These are phyloP conservation scores for Euplagia quadripunctaria DNA, from an alignment of 2,888 invertebrate genomes.

Conservation along the genomic window DNA sequence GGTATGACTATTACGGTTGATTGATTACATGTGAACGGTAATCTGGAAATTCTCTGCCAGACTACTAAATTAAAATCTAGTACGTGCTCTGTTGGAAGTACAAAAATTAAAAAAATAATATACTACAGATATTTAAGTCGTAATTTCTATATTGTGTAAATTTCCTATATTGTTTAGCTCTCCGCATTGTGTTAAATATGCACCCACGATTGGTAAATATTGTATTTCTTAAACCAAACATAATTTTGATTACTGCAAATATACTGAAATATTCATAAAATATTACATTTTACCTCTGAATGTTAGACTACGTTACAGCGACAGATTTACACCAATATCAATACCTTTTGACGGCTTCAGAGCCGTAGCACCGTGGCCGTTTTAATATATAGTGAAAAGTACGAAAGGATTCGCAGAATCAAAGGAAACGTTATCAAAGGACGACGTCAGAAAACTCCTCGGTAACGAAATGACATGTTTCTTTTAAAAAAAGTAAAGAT, in stretches of 20 bases:
- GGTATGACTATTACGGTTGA: no score
- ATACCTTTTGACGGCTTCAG: conserved; percentile 42
- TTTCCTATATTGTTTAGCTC: no score
- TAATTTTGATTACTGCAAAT: not conserved
- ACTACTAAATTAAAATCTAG: no score
- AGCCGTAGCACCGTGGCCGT: conserved; percentile 30
- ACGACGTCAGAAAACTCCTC: conserved; percentile 23
- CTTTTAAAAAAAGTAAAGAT: not conserved
- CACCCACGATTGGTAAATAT: not conserved
- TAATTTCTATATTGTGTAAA: no score
- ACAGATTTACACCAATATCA: conserved; percentile 34
- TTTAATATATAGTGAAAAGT: conserved; percentile 31
- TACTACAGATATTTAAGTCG: no score
- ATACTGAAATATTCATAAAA: not conserved
- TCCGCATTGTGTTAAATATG: no score
- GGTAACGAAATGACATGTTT: conserved; percentile 7
- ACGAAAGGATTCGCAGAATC: conserved; percentile 38
- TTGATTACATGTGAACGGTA: no score
- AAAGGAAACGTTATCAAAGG: conserved; percentile 50
- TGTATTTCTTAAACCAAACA: not conserved
- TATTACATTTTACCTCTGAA: not conserved
- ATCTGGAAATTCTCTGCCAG: no score
- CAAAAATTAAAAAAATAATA: no score
- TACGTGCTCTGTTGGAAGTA: no score
- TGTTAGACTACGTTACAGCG: conserved; percentile 9